These are phyloP conservation scores for Caenorhabditis japonica DNA, from an alignment of 2,888 invertebrate genomes.

Conservation along the genomic window DNA sequence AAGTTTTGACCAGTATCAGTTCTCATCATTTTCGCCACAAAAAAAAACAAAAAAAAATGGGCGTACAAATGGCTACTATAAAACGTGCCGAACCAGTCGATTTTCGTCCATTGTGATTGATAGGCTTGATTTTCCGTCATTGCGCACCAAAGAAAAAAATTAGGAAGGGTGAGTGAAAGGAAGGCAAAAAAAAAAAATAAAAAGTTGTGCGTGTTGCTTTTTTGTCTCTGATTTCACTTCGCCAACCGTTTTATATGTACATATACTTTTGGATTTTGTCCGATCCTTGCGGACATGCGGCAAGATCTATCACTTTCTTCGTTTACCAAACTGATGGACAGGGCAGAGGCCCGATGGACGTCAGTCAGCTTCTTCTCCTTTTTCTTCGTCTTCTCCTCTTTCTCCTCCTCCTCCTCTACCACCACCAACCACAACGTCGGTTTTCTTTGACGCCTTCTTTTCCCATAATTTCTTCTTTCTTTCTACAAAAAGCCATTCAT, in stretches of 20 bases:
- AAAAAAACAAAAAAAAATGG: constrained; percentile 16
- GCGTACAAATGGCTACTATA: constrained; percentile 32
- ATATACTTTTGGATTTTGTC: no score
- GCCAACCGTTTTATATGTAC: no score
- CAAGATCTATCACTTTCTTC: constrained; percentile 43
- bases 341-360: constrained; percentile 40
- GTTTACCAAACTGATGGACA: constrained; percentile 17
- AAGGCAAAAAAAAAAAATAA: no score
- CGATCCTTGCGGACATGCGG: constrained; percentile 35
- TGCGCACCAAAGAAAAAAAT: constrained; percentile 9
- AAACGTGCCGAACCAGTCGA: constrained; percentile 21
- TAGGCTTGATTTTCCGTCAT: constrained; percentile 17
- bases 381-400: no score
- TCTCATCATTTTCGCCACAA: constrained; percentile 28
- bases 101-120: constrained; percentile 19
- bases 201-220: no score
- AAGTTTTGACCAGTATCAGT: constrained; percentile 6
- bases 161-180: constrained; percentile 3
- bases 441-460: constrained; percentile 8
- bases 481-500: constrained; percentile 46
- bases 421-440: no score
- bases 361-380: background rate
- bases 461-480: no score
- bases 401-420: no score
- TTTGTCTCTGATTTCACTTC: constrained; percentile 15